These are phyloP conservation scores for Turnix velox DNA, from an alignment of 2,113 vertebrate genomes.

Conservation along the genomic window DNA sequence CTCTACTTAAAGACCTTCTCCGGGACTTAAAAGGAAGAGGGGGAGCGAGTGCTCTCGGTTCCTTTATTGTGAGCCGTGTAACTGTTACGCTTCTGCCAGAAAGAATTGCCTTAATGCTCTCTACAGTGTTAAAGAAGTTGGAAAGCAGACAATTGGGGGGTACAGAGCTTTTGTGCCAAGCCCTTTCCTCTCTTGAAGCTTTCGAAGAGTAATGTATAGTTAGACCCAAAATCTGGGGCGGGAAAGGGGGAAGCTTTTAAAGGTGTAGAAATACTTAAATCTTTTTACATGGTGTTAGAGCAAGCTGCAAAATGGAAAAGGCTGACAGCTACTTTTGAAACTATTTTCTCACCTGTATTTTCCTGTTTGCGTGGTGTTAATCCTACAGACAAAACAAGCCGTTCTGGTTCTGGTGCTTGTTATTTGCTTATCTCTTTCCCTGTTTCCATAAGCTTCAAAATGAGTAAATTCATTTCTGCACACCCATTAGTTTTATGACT, in stretches of 20 bases:
- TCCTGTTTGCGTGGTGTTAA: not conserved
- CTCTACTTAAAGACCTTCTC: not conserved
- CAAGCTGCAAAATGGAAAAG: not conserved
- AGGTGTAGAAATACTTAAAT: not conserved
- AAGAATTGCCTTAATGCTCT: not conserved
- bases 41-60: not conserved
- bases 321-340: not conserved
- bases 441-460: not conserved
- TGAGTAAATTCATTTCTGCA: not conserved
- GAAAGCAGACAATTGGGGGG: not conserved
- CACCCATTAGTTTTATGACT: not conserved
- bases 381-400: not conserved
- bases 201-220: not conserved
- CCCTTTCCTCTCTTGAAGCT: not conserved
- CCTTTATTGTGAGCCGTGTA: not conserved
- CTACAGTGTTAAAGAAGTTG: not conserved
- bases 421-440: slow-evolving; percentile 32
- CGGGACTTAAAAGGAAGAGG: not conserved
- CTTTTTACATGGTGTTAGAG: accelerated
- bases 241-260: accelerated
- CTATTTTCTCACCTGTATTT: not conserved
- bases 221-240: not conserved
- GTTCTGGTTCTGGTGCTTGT: slow-evolving; percentile 4
- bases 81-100: not conserved
- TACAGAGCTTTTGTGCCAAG: slow-evolving; percentile 34